Base-by-base conservation (phyloP, 2,888 invertebrate genomes). In the Drosophila cyrtoloma region DNA sequence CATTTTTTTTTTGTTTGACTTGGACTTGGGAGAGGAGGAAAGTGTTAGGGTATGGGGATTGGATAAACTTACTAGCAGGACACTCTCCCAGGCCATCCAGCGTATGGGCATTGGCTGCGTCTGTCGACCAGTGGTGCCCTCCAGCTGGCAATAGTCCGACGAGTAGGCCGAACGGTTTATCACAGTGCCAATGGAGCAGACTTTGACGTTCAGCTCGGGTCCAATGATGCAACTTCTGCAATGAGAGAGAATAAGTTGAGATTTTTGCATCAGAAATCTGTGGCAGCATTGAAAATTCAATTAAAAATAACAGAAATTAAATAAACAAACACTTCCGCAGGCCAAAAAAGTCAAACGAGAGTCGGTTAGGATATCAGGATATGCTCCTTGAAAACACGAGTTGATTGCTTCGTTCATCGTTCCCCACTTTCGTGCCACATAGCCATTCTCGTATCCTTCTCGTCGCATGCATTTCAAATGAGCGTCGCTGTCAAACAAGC, bases 71-170 rank as follows among this genome's bases (percentile, higher is more conserved):
- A 96, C 96, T 95, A 96, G 92, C 74, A 97, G 94, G 79, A 97
- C 95, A 91, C 96, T 96, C 93, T 97, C 97, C 97, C 97, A 97
- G 30, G 97, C 96, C 97, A 97, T 97, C 97, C 97, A 97, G 86
- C 97, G 94, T 83, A 98, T 95, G 28, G 97, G 97, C 86, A 97
- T 94, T 33, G 95, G 94, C 81, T 93, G 93, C 47, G 93, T 92
- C 84, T 93, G 93, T 75, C 93, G 92, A 69, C 95, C 95, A 77
- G 95, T 94, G 71, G 95, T 94, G 69, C 96, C 96, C 88, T 96
- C 96, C 82, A 96, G 94, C 91, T 96, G 95, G 94, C 96, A 97
- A 93, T 97, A 98, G 93, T 98, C 97, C 66, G 95, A 94, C 58
- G 95, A 94, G 93, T 97, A 97, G 75, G 96, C 94, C 86, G 94